Base-by-base conservation (phyloP, 2,888 invertebrate species). In the Alloscopus bannaensis region DNA sequence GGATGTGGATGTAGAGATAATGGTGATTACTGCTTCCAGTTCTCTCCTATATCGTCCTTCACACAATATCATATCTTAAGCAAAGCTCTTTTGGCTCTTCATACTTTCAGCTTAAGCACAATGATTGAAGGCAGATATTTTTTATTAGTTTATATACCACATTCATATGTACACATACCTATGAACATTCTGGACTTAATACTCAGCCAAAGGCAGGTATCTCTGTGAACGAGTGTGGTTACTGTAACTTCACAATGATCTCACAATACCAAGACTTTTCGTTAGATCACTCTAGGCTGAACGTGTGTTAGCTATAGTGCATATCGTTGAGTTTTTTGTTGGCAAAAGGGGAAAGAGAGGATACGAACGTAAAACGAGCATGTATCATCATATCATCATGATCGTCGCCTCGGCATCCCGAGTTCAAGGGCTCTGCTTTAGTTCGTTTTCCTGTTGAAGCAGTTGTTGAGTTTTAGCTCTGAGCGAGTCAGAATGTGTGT, bases 371-470 rank as follows among this genome's bases (percentile, higher is more conserved):
- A 31, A 64, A 50, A 65, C 29, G 65, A 47, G 50, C 65, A 40
- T 65, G 50, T 65, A 50, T 65, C 36, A 60, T 36, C 60, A 60
- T 60, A 68, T 68, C 36, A 68, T 68, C 50, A 50, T 68, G 31
- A 57, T 69, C 69, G 69, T 69, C 69, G 57, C 69, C n/a, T n/a
- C n/a, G n/a, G n/a, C 69, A 69, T 69, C 22, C 68, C 73, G 80
- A 73, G 80, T 80, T 80, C 80, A 80, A 80, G 80, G 80, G 80
- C 80, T 80, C 80, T 69, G 64, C 80, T 69, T 50, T 59, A 75
- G 80, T 80, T 75, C 80, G 73, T 80, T 73, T 77, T 77, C 62
- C 40, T 77, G 69, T 64, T 69, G 64, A 22, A 28, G 28, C 11
- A 20, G 55, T 16, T 24, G 26, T 57, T 57, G 16, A 60, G 29